Evolutionary conservation across 2,797 vertebrate species (phyloP), one percentile per base, ranked within the genome.

Genomic region (Huso huso): DNA sequence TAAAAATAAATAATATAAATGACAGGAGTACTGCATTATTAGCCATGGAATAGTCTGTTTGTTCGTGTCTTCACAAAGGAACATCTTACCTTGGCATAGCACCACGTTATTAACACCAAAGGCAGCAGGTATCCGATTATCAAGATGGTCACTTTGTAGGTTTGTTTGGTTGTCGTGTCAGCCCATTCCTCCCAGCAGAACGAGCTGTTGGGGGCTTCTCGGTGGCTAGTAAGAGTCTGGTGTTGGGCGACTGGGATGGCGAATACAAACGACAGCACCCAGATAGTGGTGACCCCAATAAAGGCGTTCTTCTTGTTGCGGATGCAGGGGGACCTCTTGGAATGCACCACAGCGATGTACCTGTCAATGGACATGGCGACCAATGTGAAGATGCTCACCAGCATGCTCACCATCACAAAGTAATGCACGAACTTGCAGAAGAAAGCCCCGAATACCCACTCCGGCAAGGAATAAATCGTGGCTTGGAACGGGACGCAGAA

Each of bases 131-230:
- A 95, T 0, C 93, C 92, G 60, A 91, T 74, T 59, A 92, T 64
- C 73, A 94, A 78, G 52, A 92, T 76, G 10, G 83, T 75, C 1
- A 93, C 81, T 83, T 83, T 89, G 82, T 92, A 94, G 49, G 74
- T 69, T 61, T 71, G 81, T 65, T 76, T 86, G 70, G 85, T 83
- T 0, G 75, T 70, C 1, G 82, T 75, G 0, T 78, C 72, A 12
- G 77, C 65, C 90, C 93, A 92, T 8, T 74, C 66, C 72, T 93
- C 90, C 92, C 93, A 95, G 82, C 93, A 95, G 78, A 94, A 95
- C 2, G 90, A 88, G 62, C 85, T 87, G 82, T 92, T 93, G 4
- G 89, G 89, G 10, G 90, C 93, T 2, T 71, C 67, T 10, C 74
- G 78, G 64, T 93, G 84, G 13, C 66, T 72, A 0, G 74, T 86